A percentile compares a stretch with the other conserved stretches of the same genome.
phyloP scores from a whole-genome alignment of 2,797 vertebrate species.

The Crocodylus rhombifer region DNA sequence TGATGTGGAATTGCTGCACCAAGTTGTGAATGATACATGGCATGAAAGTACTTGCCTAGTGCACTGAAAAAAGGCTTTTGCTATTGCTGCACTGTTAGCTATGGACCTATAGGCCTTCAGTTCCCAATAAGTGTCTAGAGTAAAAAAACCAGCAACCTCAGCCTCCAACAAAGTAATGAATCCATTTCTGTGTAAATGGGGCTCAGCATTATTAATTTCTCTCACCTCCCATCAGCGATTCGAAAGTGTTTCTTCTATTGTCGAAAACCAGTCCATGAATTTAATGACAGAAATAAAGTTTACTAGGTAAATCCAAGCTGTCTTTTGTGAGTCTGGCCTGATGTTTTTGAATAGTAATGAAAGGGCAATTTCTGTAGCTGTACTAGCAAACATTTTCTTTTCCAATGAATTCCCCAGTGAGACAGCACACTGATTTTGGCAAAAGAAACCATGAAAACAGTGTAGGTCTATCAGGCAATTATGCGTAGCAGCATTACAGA shows the following conservation, averaged over 20 bases:
- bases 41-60: not conserved
- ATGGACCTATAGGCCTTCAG: not conserved
- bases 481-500: conserved; percentile 65
- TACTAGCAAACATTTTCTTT: not conserved
- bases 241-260: not conserved
- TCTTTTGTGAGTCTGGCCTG: not conserved
- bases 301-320: conserved; percentile 21
- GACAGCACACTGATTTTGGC: not conserved
- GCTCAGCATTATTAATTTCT: conserved; percentile 16
- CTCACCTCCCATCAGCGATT: conserved; percentile 17
- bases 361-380: conserved; percentile 13
- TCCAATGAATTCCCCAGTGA: not conserved
- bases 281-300: conserved; percentile 45
- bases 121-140: not conserved
- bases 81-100: not conserved
- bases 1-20: not conserved
- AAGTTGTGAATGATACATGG: not conserved
- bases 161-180: not conserved
- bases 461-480: conserved; percentile 4
- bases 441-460: not conserved
- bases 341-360: not conserved
- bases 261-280: conserved; percentile 24
- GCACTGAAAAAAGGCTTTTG: not conserved
- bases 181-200: not conserved
- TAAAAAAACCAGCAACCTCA: conserved; percentile 3